These are phyloP conservation scores for Drosophila maculinotata DNA, from an alignment of 2,888 invertebrate species.

Conservation along the genomic window DNA sequence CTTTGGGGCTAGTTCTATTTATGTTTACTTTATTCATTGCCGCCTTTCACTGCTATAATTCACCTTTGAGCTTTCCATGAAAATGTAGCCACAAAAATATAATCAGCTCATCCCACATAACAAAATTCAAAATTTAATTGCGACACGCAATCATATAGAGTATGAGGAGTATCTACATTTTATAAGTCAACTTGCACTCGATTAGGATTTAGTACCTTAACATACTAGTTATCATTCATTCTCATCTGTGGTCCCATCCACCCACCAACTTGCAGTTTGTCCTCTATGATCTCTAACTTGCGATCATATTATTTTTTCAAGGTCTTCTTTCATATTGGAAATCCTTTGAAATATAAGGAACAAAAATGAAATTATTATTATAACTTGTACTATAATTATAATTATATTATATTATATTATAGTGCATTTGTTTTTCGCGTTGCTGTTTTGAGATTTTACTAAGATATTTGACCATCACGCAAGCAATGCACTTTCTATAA, in stretches of 20 bases:
- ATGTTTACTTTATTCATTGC: conserved; percentile 9
- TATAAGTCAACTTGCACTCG: neutral
- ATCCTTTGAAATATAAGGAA: too few relatives aligned
- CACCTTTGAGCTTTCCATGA: conserved; percentile 36
- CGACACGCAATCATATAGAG: conserved; percentile 35
- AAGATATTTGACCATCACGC: conserved; percentile 26
- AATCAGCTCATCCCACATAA: conserved; percentile 37
- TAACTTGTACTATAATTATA: neutral
- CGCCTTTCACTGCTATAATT: conserved; percentile 51
- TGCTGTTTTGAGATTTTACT: conserved; percentile 7
- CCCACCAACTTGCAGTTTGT: neutral
- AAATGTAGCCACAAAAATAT: conserved; percentile 38
- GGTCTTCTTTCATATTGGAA: too few relatives aligned
- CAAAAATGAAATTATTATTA: neutral
- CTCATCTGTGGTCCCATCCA: neutral
- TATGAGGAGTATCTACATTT: neutral
- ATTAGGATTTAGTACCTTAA: neutral
- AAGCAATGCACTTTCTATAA: conserved; percentile 45
- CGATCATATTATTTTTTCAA: too few relatives aligned
- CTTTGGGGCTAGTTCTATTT: conserved; percentile 26
- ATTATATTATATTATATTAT: conserved; percentile 3
- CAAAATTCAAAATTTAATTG: conserved; percentile 38
- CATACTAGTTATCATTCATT: neutral
- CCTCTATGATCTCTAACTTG: neutral
- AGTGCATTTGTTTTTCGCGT: neutral